Conservation (phyloP, 2,113 vertebrate species). For the Saccopteryx leptura region DNA sequence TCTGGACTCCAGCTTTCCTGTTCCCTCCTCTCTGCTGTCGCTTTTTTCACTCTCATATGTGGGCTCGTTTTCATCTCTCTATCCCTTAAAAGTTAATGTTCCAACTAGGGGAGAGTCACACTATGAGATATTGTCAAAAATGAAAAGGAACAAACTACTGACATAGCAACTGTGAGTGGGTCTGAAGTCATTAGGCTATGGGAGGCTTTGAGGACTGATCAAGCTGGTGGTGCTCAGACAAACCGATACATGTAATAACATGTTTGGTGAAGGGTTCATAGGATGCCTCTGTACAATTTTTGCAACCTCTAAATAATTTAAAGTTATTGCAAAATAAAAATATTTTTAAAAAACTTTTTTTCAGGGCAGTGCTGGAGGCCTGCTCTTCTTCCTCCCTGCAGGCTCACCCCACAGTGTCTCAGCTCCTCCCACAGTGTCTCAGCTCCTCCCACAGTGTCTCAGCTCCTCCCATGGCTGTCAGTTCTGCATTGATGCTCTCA, state of each 20-base stretch:
- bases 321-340: constrained; percentile 17
- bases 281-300: background rate
- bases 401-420: background rate
- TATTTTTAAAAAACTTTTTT: background rate
- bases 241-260: background rate
- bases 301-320: background rate
- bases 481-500: background rate
- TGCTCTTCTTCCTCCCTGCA: background rate
- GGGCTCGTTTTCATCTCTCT: background rate
- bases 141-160: background rate
- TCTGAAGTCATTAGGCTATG: background rate
- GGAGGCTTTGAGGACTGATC: background rate
- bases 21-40: background rate
- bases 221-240: background rate
- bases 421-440: background rate
- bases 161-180: background rate
- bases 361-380: fast-evolving
- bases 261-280: background rate
- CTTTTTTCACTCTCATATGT: background rate
- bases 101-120: background rate
- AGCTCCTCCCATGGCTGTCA: background rate
- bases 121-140: background rate
- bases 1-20: background rate
- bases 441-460: background rate
- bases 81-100: background rate